A percentile compares a stretch with the other conserved stretches of the same genome.
These are phyloP conservation scores for Syrphus vitripennis DNA, from an alignment of 2,888 invertebrate genomes.

Conservation along the genomic window DNA sequence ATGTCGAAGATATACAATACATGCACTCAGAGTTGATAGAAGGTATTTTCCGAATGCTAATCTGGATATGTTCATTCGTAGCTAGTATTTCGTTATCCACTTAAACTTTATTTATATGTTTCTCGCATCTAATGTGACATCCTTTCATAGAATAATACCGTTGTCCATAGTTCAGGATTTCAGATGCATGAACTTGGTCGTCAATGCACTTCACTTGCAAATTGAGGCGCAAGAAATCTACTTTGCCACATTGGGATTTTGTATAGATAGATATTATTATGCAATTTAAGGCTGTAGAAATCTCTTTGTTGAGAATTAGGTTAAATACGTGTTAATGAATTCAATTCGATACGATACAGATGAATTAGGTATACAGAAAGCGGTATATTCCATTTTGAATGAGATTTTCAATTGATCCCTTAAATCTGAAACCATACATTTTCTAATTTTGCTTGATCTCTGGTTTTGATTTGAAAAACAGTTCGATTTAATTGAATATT, in stretches of 20 bases:
- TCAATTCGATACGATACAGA: conserved; percentile 9
- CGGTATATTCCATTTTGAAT: conserved; percentile 12
- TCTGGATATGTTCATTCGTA: conserved; percentile 22
- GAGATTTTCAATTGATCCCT: conserved; percentile 1
- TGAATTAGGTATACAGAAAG: no score
- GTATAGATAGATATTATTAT: not conserved
- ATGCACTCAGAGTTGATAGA: not conserved
- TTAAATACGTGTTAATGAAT: conserved; percentile 34
- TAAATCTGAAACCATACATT: not conserved
- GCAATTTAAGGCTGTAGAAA: not conserved
- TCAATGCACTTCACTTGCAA: not conserved
- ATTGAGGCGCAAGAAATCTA: not conserved
- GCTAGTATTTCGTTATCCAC: not conserved
- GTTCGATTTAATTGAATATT: not conserved
- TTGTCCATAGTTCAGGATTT: not conserved
- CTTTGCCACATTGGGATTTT: not conserved
- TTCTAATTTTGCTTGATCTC: not conserved
- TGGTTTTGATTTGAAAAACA: not conserved
- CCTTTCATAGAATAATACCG: not conserved
- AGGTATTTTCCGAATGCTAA: conserved; percentile 36
- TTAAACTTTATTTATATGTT: conserved; percentile 12
- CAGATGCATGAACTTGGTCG: not conserved
- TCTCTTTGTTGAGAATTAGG: not conserved
- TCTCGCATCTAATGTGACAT: conserved; percentile 17
- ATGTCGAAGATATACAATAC: conserved; percentile 6